Evolutionary conservation across 2,797 vertebrate genomes (phyloP), one percentile per base, ranked within the genome.

Genomic region (Etheostoma perlongum): DNA sequence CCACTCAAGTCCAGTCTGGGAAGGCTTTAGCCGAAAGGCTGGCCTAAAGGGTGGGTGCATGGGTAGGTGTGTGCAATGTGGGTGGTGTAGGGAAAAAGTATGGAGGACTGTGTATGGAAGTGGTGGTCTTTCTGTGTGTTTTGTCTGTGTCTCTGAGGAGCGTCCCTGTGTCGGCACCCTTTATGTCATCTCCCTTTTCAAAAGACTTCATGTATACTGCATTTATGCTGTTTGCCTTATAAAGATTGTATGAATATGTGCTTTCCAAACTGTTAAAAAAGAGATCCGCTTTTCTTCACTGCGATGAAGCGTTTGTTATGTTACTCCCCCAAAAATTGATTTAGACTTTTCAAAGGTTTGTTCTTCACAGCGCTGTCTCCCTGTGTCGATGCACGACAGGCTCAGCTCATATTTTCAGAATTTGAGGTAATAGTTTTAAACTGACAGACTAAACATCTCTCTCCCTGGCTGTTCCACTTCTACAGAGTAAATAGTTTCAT

Each of bases 381-480:
- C 85, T 88, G 88, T 92, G 93, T 93, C 92, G 84, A 92, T 89
- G 90, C 90, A 89, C 94, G 93, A 95, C 92, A 93, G 94, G 88
- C 92, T 95, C 91, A 85, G 93, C 94, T 95, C 94, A 94, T 93
- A 93, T 93, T 95, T 92, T 94, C 92, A 93, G 94, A 94, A 94
- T 93, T 95, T 90, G 94, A 94, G 93, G 94, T 95, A 95, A 95
- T 95, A 95, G 95, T 95, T 95, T 95, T 95, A 94, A 95, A 95
- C 94, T 95, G 94, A 95, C 94, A 95, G 93, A 94, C 94, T 95
- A 95, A 96, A 95, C 95, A 95, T 94, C 92, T 90, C 90, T 93
- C 90, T 93, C 92, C 87, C 90, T 30, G 83, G 86, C 90, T 95
- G 89, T 93, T 95, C 91, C 92, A 94, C 88, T 94, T 95, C 90